Evolutionary conservation across 2,113 vertebrate genomes (phyloP).

Genomic region (Nibea albiflora): DNA sequence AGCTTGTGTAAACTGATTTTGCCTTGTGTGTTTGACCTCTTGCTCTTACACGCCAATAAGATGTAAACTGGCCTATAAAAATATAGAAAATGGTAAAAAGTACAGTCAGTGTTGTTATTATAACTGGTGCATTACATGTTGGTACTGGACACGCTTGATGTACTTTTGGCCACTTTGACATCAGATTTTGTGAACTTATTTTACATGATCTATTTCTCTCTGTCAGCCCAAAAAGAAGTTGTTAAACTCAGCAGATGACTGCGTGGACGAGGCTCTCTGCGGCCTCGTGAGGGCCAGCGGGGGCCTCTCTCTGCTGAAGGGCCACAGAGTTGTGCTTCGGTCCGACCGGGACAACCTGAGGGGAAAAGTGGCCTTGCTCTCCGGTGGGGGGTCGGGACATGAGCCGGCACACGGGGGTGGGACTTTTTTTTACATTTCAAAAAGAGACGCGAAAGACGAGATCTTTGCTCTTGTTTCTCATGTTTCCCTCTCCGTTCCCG

Average conservation of each 20-base stretch:
- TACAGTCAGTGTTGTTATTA: too few relatives aligned
- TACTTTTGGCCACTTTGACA: too few relatives aligned
- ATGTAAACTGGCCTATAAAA: too few relatives aligned
- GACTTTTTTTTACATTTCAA: not conserved
- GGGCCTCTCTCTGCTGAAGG: slow-evolving; percentile 84
- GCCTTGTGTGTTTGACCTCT: not conserved
- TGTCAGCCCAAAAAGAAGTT: slow-evolving; percentile 86
- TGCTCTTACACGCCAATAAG: not conserved
- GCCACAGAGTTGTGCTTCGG: slow-evolving; percentile 90
- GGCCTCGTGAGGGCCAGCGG: slow-evolving; percentile 87
- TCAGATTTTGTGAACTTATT: not conserved
- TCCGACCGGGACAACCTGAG: slow-evolving; percentile 84
- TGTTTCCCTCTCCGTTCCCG: not conserved
- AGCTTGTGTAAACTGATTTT: slow-evolving; percentile 12
- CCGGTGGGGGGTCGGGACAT: slow-evolving; percentile 94
- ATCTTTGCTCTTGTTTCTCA: not conserved
- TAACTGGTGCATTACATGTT: not conserved
- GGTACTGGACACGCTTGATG: not conserved
- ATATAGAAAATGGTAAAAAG: too few relatives aligned
- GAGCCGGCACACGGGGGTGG: slow-evolving; percentile 94
- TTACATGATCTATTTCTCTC: not conserved
- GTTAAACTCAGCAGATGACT: slow-evolving; percentile 84
- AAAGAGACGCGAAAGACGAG: not conserved
- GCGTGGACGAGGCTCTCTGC: slow-evolving; percentile 89
- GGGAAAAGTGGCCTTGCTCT: slow-evolving; percentile 91